Percentiles rank a stretch among this genome's conserved stretches.
Conservation (phyloP, 37 sponge, comb jelly and placozoan genomes). For the Bolinopsis microptera region DNA sequence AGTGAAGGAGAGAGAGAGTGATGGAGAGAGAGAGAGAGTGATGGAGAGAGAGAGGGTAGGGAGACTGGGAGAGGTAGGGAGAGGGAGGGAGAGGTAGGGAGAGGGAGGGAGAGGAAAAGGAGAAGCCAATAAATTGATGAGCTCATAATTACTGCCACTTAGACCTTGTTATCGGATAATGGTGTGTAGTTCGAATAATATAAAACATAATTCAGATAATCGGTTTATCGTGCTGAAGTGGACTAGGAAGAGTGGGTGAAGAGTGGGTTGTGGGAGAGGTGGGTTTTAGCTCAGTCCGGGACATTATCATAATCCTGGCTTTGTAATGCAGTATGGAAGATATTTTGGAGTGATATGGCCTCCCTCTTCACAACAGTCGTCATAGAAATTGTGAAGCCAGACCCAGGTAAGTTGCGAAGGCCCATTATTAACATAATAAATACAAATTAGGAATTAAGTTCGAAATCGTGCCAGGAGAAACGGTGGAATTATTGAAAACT, state of each 20-base stretch:
- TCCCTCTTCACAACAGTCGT: background rate
- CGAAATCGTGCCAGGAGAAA: background rate
- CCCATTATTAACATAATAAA: background rate
- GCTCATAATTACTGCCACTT: background rate
- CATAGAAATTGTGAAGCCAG: background rate
- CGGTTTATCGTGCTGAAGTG: background rate
- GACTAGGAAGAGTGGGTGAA: background rate
- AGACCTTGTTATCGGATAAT: background rate
- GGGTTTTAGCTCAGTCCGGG: too few relatives aligned
- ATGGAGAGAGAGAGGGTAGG: slow-evolving; percentile 15
- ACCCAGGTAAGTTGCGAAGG: background rate
- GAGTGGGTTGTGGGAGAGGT: too few relatives aligned
- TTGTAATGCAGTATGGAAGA: too few relatives aligned
- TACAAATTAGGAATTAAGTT: background rate
- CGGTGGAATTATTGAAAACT: background rate
- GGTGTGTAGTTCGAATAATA: too few relatives aligned
- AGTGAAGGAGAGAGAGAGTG: slow-evolving; percentile 14
- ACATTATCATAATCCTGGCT: too few relatives aligned
- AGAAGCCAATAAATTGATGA: background rate
- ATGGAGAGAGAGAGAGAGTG: background rate
- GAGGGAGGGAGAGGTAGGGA: background rate
- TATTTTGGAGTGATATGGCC: background rate
- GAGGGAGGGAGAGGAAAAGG: slow-evolving; percentile 23
- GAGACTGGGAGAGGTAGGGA: background rate
- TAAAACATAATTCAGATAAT: background rate